These are phyloP conservation scores for Centropus bengalensis DNA, from an alignment of 2,113 vertebrate species.

Conservation along the genomic window DNA sequence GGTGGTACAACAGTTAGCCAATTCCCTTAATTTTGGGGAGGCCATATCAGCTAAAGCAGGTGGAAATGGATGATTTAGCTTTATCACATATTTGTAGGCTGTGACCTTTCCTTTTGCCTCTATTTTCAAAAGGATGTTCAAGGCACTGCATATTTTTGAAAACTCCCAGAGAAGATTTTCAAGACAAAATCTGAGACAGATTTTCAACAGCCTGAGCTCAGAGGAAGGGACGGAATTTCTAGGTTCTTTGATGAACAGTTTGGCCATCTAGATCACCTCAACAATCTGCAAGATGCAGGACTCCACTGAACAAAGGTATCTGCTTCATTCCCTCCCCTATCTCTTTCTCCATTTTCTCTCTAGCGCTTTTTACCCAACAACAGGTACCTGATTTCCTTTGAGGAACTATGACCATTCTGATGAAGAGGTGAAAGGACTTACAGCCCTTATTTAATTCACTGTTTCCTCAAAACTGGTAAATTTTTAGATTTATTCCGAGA, in stretches of 20 bases:
- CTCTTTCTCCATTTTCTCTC: background rate
- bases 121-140: background rate
- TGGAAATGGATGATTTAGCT: conserved; percentile 47
- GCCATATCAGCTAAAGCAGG: conserved; percentile 40
- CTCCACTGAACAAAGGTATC: background rate
- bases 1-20: conserved; percentile 35
- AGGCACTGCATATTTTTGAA: background rate
- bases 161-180: background rate
- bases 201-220: background rate
- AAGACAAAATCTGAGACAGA: conserved; percentile 23
- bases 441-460: background rate
- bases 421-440: background rate
- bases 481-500: background rate
- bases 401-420: background rate
- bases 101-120: conserved; percentile 36
- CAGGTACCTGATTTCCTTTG: background rate
- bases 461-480: background rate
- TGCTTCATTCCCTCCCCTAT: background rate
- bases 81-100: conserved; percentile 3
- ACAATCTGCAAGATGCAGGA: background rate
- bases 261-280: background rate
- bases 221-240: background rate
- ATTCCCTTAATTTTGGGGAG: conserved; percentile 39
- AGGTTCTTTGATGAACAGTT: background rate
- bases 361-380: background rate